Base-by-base conservation (phyloP, 2,888 invertebrate genomes). In the Neria commutata region DNA sequence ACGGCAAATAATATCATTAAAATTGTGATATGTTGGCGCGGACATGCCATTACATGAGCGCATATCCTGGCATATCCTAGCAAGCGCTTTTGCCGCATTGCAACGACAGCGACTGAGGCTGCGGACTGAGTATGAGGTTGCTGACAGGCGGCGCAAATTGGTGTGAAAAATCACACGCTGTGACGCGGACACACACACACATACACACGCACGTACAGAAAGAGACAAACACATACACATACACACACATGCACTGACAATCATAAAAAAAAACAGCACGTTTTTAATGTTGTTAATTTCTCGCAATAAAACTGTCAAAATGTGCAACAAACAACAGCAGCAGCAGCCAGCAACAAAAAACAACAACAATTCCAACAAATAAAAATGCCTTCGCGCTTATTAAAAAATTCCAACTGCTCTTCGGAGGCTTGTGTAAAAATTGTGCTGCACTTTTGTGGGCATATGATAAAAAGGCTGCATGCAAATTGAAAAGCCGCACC, bases 111-210 rank as follows among this genome's bases (percentile, higher is more conserved):
- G n/a, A n/a, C n/a, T n/a, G n/a, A n/a, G n/a, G 23, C 14, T 11
- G 47, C 3, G 6, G n/a, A 25, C 23, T 10, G 3, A 16, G 16
- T 25, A 11, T 14, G 3, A 19, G 47, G 19, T 37, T 25, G 24
- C 51, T 40, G 40, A 51, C 51, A 40, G 40, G 21, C 37, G 24
- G 29, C 11, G 37, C 42, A 21, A 42, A 6, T 61, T 69, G 71
- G 75, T 72, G 77, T 71, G 70, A 75, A 77, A 75, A 71, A 70
- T 76, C 68, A 72, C 75, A 76, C 77, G 66, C 69, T 56, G 46
- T 50, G 59, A 29, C 46, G n/a, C n/a, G n/a, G n/a, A n/a, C n/a
- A n/a, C n/a, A n/a, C n/a, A n/a, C n/a, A n/a, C n/a, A n/a, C n/a
- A n/a, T n/a, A n/a, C n/a, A n/a, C n/a, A n/a, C n/a, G n/a, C n/a